Percentiles rank a stretch among this genome's conserved stretches.
phyloP scores from a whole-genome alignment of 2,113 vertebrate species.

The Paraplagusia blochii region DNA sequence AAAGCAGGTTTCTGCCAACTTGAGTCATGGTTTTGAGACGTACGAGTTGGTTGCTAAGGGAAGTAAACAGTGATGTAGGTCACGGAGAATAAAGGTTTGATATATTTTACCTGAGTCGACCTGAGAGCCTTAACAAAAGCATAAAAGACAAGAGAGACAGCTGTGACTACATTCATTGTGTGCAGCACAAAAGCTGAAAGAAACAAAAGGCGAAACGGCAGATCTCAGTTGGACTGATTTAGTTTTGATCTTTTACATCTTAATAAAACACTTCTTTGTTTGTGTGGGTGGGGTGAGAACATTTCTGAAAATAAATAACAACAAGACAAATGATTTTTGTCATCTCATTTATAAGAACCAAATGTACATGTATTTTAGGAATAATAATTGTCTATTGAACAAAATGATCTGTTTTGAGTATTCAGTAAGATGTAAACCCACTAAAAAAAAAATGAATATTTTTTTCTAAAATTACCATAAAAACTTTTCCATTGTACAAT shows the following conservation, averaged over 20 bases:
- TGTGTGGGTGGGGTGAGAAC: not conserved
- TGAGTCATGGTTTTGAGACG: constrained; percentile 25
- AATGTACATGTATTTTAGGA: no score
- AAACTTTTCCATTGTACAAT: no score
- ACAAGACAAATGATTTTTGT: no score
- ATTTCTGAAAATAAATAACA: not conserved
- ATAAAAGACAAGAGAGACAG: not conserved
- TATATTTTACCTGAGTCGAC: constrained; percentile 1
- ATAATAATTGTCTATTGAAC: no score
- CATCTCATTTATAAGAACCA: no score
- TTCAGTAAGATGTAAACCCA: no score
- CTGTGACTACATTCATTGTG: not conserved
- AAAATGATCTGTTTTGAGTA: no score
- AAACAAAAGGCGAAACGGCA: not conserved
- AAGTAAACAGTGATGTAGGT: not conserved
- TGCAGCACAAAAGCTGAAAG: not conserved
- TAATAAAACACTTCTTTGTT: not conserved
- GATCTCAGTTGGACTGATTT: not conserved
- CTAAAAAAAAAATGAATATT: no score
- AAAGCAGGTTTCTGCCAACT: constrained; percentile 27
- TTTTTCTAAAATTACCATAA: no score
- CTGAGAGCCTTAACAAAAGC: not conserved
- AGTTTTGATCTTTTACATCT: not conserved
- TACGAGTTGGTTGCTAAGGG: not conserved
- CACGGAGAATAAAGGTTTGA: not conserved